Percentiles rank a stretch among this genome's conserved stretches.
phyloP scores from a whole-genome alignment of 2,888 invertebrate species.

The Drosophila cyrtoloma region DNA sequence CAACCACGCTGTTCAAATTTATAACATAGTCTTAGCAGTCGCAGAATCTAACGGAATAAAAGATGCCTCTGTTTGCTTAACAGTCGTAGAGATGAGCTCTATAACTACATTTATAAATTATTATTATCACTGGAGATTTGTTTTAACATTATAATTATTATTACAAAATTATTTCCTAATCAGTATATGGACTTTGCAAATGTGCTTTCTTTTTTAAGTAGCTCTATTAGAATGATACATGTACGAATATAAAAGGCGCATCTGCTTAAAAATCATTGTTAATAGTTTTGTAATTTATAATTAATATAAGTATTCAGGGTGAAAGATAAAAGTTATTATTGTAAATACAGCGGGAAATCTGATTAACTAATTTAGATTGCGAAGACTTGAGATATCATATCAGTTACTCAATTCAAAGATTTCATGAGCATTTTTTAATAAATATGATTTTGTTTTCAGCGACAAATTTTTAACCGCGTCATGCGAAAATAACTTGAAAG shows the following conservation, averaged over 20 bases:
- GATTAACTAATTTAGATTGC: conserved; percentile 10
- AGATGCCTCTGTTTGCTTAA: not conserved
- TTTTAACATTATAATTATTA: not conserved
- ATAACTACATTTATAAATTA: not conserved
- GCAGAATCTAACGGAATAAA: not conserved
- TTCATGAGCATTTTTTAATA: conserved; percentile 9
- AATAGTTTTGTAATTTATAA: not conserved
- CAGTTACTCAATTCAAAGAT: conserved; percentile 15
- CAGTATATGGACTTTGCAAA: not conserved
- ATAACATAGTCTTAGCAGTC: not conserved
- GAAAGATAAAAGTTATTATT: not conserved
- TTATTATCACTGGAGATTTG: not conserved
- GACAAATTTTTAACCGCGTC: conserved; percentile 2
- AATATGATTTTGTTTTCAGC: conserved; percentile 15
- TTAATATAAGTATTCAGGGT: not conserved
- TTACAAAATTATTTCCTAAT: not conserved
- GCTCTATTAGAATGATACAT: not conserved
- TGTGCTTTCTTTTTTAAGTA: not conserved
- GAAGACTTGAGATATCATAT: conserved; percentile 20
- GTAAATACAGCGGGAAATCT: not conserved
- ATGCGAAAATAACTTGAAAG: conserved; percentile 17
- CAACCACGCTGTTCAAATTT: not conserved
- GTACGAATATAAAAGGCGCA: not conserved
- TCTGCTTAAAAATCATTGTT: not conserved
- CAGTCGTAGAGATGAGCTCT: not conserved